Percentiles rank a stretch among this genome's conserved stretches.
These are phyloP conservation scores for Myotis yumanensis DNA, from an alignment of 2,113 vertebrate genomes.

Conservation along the genomic window DNA sequence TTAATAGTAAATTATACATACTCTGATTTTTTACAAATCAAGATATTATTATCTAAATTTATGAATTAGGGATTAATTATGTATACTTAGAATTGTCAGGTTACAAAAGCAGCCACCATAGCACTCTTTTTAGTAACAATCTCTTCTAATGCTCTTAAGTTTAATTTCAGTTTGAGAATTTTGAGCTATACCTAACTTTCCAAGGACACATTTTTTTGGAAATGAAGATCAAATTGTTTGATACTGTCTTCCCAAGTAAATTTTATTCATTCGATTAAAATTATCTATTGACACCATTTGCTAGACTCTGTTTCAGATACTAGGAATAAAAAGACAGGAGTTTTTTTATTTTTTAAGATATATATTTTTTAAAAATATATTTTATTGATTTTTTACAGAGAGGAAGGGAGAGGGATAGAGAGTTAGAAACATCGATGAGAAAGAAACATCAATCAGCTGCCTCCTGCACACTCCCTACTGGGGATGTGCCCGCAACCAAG, in stretches of 20 bases:
- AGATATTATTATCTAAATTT: neutral
- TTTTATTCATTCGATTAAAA: slow-evolving; percentile 13
- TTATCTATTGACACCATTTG: neutral
- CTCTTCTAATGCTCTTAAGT: neutral
- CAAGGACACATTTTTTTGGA: neutral
- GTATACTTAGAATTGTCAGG: neutral
- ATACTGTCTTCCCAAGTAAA: neutral
- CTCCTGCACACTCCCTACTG: too few species aligned
- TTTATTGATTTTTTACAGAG: too few species aligned
- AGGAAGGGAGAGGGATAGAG: too few species aligned
- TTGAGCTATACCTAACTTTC: slow-evolving; percentile 9
- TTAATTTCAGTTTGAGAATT: slow-evolving; percentile 36
- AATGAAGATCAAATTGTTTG: neutral
- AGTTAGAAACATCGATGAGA: too few species aligned
- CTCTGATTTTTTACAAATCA: neutral
- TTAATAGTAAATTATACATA: slow-evolving; percentile 22
- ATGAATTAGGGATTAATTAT: neutral
- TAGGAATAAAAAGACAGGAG: neutral
- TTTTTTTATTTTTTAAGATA: neutral
- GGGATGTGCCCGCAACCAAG: too few species aligned
- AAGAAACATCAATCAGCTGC: too few species aligned
- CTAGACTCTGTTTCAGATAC: neutral
- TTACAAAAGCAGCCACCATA: neutral
- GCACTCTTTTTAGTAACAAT: neutral
- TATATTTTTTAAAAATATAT: too few species aligned